Evolutionary conservation across 2,797 vertebrate genomes (phyloP), one percentile per base, ranked within the genome.

Genomic region (Hypotaenidia philippensis): DNA sequence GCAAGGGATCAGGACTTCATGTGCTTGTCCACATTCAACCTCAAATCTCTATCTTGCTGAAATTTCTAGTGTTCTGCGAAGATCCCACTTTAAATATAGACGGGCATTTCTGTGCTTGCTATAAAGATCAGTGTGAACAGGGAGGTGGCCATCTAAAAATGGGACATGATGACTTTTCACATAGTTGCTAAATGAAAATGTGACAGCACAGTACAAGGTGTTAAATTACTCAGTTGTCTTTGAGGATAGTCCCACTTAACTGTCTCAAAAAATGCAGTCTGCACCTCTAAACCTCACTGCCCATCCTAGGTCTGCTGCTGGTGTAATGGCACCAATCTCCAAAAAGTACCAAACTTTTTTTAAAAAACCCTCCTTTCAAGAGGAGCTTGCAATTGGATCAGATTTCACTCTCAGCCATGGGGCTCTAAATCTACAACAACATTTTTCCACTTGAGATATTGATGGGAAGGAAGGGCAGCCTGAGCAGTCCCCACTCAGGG

Each of bases 91-190:
- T 89, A 93, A 88, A 95, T 90, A 86, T 41, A 93, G 66, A 68
- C 0, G 0, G 49, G 18, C 21, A 71, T 64, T 80, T 69, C 13
- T 8, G 1, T 59, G 52, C 80, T 72, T 89, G 52, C 80, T 86
- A 64, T 55, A 83, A 89, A 87, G 74, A 71, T 77, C 64, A 53
- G 60, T 20, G 38, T 89, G 72, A 95, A 68, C 81, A 89, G 74
- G 90, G 91, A 96, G 74, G 70, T 90, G 61, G 76, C 77, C 69
- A 5, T 78, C 93, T 97, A 91, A 94, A 96, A 95, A 92, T 90
- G 77, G 87, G 84, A 55, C 57, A 27, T 75, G 77, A 80, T 79
- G 92, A 59, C 87, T 96, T 90, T 92, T 72, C 70, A 56, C 0
- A 0, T 34, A 84, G 77, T 61, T 88, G 71, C 74, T 89, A 89